Base-by-base conservation (phyloP, 2,797 vertebrate genomes). In the Darevskia nairensis region DNA sequence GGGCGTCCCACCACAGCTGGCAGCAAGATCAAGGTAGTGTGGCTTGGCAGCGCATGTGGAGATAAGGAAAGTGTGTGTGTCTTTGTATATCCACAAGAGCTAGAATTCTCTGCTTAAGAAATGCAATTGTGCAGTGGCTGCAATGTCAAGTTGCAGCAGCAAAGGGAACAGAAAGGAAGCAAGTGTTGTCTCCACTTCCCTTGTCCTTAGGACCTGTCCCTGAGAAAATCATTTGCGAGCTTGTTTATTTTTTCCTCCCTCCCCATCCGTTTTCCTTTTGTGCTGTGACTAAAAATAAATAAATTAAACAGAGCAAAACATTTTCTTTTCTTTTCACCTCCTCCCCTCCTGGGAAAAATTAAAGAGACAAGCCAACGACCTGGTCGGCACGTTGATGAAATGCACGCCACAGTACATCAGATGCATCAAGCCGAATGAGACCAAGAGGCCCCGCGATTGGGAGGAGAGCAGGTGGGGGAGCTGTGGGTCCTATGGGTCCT, bases 381-480 rank as follows among this genome's bases (percentile, higher is more conserved):
- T 98, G 90, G 98, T 98, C 61, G 95, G 96, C 91, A 98, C 97
- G 0, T 95, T 98, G 89, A 98, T 98, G 97, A 97, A 97, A 86
- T 98, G 98, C 94, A 98, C 97, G 0, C 98, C 98, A 0, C 98
- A 98, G 93, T 98, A 98, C 93, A 98, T 98, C 88, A 97, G 98
- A 81, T 98, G 98, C 93, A 97, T 98, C 93, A 98, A 98, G 84
- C 98, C 98, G 87, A 98, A 98, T 5, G 98, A 98, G 89, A 97
- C 97, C 89, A 98, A 98, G 89, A 96, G 94, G 1, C 86, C 98
- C 8, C 94, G 97, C 0, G 98, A 98, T 95, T 98, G 98, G 98
- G 98, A 98, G 94, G 97, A 98, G 19, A 97, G 96, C 91, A 92
- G 94, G 94, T 94, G 86, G 7, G 32, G 10, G 21, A n/a, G 27